Percentiles rank a stretch among this genome's conserved stretches.
Conservation (phyloP, 2,888 invertebrate species). For the Polyommatus iphigenia region DNA sequence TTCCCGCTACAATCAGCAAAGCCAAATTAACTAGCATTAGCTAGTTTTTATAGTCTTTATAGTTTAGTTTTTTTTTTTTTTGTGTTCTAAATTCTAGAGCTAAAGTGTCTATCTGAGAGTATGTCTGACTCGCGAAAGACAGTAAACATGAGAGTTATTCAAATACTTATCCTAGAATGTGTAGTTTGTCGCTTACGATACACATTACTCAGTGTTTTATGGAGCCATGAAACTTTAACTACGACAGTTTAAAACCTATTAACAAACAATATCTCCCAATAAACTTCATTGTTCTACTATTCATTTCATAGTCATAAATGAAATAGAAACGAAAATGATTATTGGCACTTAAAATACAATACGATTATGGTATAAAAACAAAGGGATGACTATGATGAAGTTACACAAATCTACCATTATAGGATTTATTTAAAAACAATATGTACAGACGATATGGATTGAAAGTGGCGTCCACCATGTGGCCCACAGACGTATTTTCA, state of each 20-base stretch:
- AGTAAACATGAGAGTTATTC: neutral
- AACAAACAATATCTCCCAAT: neutral
- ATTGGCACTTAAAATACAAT: neutral
- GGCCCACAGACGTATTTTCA: no score
- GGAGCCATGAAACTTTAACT: slow-evolving; percentile 24
- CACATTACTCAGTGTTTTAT: slow-evolving; percentile 1
- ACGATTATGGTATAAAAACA: neutral
- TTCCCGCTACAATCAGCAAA: no score
- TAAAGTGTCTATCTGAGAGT: neutral
- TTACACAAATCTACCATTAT: neutral
- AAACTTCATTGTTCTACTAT: neutral
- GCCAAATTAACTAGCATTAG: no score
- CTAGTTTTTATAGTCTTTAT: no score
- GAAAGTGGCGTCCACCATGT: no score
- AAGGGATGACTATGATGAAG: neutral
- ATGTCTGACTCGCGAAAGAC: neutral
- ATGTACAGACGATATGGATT: no score
- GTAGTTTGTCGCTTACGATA: neutral
- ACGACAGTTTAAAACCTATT: neutral
- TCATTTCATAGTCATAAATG: neutral
- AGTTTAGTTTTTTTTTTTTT: no score
- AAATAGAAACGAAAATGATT: neutral
- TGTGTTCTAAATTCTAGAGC: no score
- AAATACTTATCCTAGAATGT: neutral
- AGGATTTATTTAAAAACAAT: no score